These are phyloP conservation scores for Hormiphora californensis DNA, from an alignment of 37 sponge, comb jelly and placozoan species.

Conservation along the genomic window DNA sequence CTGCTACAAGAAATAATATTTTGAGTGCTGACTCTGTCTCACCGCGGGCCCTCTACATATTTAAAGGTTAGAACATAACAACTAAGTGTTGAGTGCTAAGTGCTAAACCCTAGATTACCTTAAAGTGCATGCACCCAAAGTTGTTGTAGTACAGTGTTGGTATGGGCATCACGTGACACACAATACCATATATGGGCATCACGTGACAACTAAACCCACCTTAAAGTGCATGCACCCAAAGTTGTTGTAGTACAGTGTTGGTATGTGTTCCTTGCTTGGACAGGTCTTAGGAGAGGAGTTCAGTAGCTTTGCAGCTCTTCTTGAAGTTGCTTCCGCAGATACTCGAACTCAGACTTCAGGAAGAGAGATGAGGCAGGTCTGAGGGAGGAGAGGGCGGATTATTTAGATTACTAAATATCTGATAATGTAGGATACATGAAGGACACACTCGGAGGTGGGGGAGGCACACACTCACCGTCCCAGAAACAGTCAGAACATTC, in stretches of 20 bases:
- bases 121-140: slow-evolving; percentile 82
- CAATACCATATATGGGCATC: too few relatives aligned
- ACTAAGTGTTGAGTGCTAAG: too few relatives aligned
- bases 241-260: slow-evolving; percentile 86
- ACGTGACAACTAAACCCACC: too few relatives aligned
- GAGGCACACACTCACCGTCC: background rate
- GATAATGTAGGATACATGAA: too few relatives aligned
- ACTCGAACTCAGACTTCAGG: slow-evolving; percentile 85
- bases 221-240: slow-evolving; percentile 81
- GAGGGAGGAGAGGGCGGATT: too few relatives aligned
- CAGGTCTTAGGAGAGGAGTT: slow-evolving; percentile 70
- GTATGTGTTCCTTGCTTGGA: slow-evolving; percentile 67
- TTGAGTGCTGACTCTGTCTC: too few relatives aligned
- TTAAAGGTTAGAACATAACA: too few relatives aligned
- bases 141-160: slow-evolving; percentile 86
- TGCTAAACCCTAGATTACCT: too few relatives aligned
- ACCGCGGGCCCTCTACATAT: too few relatives aligned
- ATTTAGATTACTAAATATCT: too few relatives aligned
- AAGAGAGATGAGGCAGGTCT: slow-evolving; percentile 73
- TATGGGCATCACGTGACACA: too few relatives aligned
- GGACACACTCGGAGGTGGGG: background rate
- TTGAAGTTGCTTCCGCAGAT: slow-evolving; percentile 65
- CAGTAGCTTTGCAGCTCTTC: slow-evolving; percentile 71
- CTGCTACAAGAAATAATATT: too few relatives aligned
- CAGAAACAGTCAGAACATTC: slow-evolving; percentile 54